phyloP scores from a whole-genome alignment of 2,113 vertebrate species.

The Calcarius ornatus region DNA sequence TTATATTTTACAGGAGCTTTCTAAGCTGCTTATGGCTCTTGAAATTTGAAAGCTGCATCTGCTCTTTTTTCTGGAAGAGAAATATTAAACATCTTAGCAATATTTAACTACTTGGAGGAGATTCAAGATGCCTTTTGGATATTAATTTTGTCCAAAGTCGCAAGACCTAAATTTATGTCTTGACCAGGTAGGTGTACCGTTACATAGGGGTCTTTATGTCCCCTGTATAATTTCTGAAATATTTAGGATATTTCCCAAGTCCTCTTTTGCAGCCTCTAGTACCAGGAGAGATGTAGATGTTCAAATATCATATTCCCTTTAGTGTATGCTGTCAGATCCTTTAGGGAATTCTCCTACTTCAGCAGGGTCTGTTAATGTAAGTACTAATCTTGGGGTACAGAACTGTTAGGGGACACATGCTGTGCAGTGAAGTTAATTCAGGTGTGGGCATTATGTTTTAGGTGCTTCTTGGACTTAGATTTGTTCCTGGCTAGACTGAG shows the following conservation, averaged over 20 bases:
- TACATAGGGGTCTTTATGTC: neutral
- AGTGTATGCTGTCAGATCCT: neutral
- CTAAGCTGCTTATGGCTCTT: neutral
- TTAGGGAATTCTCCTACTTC: neutral
- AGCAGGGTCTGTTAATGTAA: neutral
- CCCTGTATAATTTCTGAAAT: neutral
- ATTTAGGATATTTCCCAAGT: neutral
- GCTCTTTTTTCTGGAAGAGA: neutral
- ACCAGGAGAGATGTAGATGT: neutral
- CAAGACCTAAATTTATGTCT: neutral
- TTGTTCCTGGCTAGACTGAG: neutral
- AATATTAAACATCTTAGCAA: neutral
- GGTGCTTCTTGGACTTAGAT: neutral
- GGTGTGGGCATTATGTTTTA: neutral
- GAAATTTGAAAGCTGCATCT: neutral
- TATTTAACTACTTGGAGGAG: neutral
- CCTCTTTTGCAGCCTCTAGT: neutral
- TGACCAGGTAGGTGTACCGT: neutral
- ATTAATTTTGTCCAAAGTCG: neutral
- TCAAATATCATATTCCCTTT: neutral
- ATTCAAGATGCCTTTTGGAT: neutral
- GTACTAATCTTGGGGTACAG: neutral
- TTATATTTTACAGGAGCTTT: neutral
- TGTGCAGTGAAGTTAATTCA: neutral
- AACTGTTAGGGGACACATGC: rapidly evolving